Base-by-base conservation (phyloP, 2,888 invertebrate species). In the Yponomeuta malinellus region DNA sequence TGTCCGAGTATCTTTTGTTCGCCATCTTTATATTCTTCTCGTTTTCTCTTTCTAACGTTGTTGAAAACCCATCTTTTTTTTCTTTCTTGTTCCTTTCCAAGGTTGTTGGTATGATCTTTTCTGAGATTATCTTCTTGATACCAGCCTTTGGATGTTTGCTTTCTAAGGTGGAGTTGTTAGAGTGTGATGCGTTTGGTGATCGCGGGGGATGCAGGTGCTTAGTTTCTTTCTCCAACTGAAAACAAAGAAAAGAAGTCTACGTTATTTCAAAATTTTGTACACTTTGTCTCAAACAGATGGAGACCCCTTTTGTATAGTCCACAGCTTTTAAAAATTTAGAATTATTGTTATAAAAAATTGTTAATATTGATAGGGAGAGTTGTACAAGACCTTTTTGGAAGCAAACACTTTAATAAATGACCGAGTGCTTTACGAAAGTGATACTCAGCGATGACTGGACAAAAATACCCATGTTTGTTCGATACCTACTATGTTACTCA, bases 211-310 rank as follows among this genome's bases (percentile, higher is more conserved):
- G 90, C 33, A 91, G 81, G 48, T 88, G 81, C 73, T 87, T 89
- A 29, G 83, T 90, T 82, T 92, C 91, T 79, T 91, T 92, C 78
- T 93, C 93, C 80, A 93, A 87, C 93, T 93, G 90, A 63, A 90
- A 90, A 33, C 69, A 74, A 71, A 75, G 73, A 71, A 74, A 67
- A 43, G 23, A 8, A 37, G 48, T 33, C 5, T 15, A 15, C 15
- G 43, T 37, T 43, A 43, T 33, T 65, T 59, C 15, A 59, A 2
- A 59, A 59, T 12, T 12, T 15, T 15, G 8, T 15, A 59, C 12
- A 59, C 2, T 43, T 43, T 43, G 43, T 43, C 43, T 43, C 43
- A 43, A 43, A 43, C 43, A 43, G 43, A 6, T 43, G 43, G 43
- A 43, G 23, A 23, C 23, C 23, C 23, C 43, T 43, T 43, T 43